These are phyloP conservation scores for Atopsyche davidsoni DNA, from an alignment of 1,140 invertebrate species.

Conservation along the genomic window DNA sequence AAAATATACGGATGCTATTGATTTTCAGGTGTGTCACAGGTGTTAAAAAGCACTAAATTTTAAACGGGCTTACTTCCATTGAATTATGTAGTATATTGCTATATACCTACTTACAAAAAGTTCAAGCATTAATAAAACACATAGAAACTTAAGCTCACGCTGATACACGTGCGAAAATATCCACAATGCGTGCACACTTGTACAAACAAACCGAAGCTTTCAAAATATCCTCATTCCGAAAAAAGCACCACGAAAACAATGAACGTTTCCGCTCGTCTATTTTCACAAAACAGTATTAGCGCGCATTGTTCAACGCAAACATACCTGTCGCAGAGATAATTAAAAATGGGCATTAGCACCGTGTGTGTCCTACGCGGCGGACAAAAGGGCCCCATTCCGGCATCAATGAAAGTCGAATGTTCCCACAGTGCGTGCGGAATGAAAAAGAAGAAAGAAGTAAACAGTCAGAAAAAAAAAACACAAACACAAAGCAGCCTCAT, in stretches of 20 bases:
- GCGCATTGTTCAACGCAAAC: constrained; percentile 17
- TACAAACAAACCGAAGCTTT: neutral
- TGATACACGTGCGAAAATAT: too few species aligned
- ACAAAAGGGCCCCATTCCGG: constrained; percentile 3
- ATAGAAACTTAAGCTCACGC: too few species aligned
- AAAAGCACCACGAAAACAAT: neutral
- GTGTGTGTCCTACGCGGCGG: constrained; percentile 23
- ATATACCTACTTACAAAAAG: too few species aligned
- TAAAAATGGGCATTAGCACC: constrained; percentile 14
- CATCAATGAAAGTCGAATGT: constrained; percentile 24
- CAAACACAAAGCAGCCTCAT: constrained; percentile 23
- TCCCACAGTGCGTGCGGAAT: constrained; percentile 23
- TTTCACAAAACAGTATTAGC: constrained; percentile 19
- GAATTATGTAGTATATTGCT: too few species aligned
- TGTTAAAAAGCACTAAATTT: too few species aligned
- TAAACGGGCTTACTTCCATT: too few species aligned
- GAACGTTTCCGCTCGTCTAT: neutral
- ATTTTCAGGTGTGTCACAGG: too few species aligned
- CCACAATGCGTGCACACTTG: neutral
- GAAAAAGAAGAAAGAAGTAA: constrained; percentile 25
- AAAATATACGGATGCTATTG: too few species aligned
- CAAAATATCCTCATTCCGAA: neutral
- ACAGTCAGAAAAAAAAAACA: constrained; percentile 18
- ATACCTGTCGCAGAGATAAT: constrained; percentile 26
- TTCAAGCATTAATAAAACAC: too few species aligned